These are phyloP conservation scores for Morpho deidamia DNA, from an alignment of 2,888 invertebrate genomes.

Conservation along the genomic window DNA sequence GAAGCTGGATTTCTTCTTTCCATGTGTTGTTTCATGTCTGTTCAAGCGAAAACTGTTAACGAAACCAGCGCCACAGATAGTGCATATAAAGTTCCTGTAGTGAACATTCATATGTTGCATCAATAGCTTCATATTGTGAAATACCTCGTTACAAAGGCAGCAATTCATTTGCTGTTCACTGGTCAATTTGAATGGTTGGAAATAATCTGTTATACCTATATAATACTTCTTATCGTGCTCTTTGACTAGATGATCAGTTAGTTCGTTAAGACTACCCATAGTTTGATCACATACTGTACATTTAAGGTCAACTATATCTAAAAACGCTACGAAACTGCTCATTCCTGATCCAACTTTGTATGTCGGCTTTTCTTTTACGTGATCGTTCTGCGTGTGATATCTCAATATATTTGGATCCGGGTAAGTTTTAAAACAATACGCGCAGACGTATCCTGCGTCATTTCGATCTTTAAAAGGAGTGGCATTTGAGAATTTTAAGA, in stretches of 20 bases:
- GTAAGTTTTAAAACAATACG: slow-evolving; percentile 63
- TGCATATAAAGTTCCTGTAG: slow-evolving; percentile 66
- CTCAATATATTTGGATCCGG: slow-evolving; percentile 51
- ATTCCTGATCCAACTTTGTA: slow-evolving; percentile 62
- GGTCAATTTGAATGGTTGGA: slow-evolving; percentile 55
- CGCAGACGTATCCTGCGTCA: slow-evolving; percentile 65
- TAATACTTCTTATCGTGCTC: slow-evolving; percentile 60
- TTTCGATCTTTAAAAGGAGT: slow-evolving; percentile 68
- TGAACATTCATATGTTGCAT: slow-evolving; percentile 71
- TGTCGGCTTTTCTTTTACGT: slow-evolving; percentile 54
- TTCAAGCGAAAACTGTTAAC: slow-evolving; percentile 60
- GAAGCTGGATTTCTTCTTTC: slow-evolving; percentile 58
- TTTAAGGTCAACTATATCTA: slow-evolving; percentile 63
- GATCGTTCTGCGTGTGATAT: slow-evolving; percentile 52
- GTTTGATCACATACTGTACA: slow-evolving; percentile 53
- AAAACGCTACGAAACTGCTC: slow-evolving; percentile 59
- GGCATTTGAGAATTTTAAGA: slow-evolving; percentile 60
- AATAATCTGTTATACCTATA: slow-evolving; percentile 55
- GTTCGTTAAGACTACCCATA: slow-evolving; percentile 42
- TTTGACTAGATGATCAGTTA: slow-evolving; percentile 54
- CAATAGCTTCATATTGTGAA: slow-evolving; percentile 61
- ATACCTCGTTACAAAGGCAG: slow-evolving; percentile 55
- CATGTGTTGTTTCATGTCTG: slow-evolving; percentile 61
- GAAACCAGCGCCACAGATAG: slow-evolving; percentile 65
- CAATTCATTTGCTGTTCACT: slow-evolving; percentile 58